Evolutionary conservation across 1,140 invertebrate genomes (phyloP), one percentile per base, ranked within the genome.

Genomic region (Sitophilus oryzae): DNA sequence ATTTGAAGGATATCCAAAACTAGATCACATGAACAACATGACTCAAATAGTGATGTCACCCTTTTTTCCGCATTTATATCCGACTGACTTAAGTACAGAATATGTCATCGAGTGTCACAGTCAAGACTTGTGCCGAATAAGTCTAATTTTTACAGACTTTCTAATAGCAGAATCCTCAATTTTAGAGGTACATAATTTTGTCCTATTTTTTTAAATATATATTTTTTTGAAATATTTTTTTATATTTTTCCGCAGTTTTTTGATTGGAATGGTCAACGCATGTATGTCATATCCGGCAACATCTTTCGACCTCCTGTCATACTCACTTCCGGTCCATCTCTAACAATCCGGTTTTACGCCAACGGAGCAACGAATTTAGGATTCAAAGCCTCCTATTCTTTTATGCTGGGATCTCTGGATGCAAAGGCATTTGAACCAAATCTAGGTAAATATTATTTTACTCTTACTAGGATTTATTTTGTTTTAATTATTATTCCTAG

Each of bases 131-230:
- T 84, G 83, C 59, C 70, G 77, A 15, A 77, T 88, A 23, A 75
- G 80, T 41, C 61, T 88, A 22, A 73, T 83, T 42, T 88, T 88
- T 61, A 80, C 80, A 2, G 85, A 88, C 64, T 87, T 85, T 63
- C 79, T 83, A 58, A 67, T 88, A 45, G 81, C 82, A 0, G 67
- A 79, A 1, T 78, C 80, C 30, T 86, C 84, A 0, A 82, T 85
- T 6, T 77, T 87, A 58, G 84, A 86, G 76, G 84, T 83, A 62
- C 6, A 40, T 40, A 40, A 40, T 8, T 15, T 20, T 19, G n/a
- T 22, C 10, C 23, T 5, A 14, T 41, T 14, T n/a, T 21, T 42
- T 46, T 34, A 6, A 19, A 45, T 45, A 45, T 56, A 38, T 46
- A 48, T 22, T 35, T 48, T 23, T 52, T 45, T 30, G 16, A 36